Percentiles rank a stretch among this genome's conserved stretches.
These are phyloP conservation scores for Danaus melanippus DNA, from an alignment of 1,140 invertebrate genomes.

Conservation along the genomic window DNA sequence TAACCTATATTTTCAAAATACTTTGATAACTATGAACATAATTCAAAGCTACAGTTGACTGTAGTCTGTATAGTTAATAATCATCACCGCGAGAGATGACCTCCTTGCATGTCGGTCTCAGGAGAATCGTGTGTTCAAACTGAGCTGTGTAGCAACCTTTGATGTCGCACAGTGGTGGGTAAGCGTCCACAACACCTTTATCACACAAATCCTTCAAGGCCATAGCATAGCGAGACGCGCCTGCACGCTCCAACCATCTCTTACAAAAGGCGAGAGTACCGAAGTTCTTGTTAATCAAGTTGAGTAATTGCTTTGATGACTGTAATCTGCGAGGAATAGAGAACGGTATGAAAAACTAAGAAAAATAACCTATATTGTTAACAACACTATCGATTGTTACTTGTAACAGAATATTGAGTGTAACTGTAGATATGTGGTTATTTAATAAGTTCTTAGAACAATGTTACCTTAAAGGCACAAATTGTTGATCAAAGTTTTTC, in stretches of 20 bases:
- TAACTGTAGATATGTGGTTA: slow-evolving; percentile 2
- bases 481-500: slow-evolving; percentile 98
- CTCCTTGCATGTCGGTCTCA: slow-evolving; percentile 99
- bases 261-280: slow-evolving; percentile 99
- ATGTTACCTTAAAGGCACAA: slow-evolving; percentile 83
- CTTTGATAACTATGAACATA: no score
- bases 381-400: neutral
- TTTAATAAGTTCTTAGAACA: neutral
- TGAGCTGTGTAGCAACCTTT: slow-evolving; percentile 99
- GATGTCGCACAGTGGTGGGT: slow-evolving; percentile 97
- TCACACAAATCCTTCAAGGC: slow-evolving; percentile 98
- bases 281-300: slow-evolving; percentile 98
- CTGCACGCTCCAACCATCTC: slow-evolving; percentile 97
- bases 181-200: slow-evolving; percentile 95
- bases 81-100: slow-evolving; percentile 96
- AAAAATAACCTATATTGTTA: neutral
- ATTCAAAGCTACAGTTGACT: no score
- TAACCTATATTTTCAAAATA: no score
- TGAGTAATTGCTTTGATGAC: slow-evolving; percentile 93
- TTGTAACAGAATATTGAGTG: no score
- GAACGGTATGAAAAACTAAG: neutral
- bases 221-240: slow-evolving; percentile 98
- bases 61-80: slow-evolving; percentile 75
- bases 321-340: slow-evolving; percentile 76
- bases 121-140: slow-evolving; percentile 98